A percentile compares a stretch with the other conserved stretches of the same genome.
Evolutionary conservation across 2,113 vertebrate genomes (phyloP).

Genomic region (Neotoma lepida): DNA sequence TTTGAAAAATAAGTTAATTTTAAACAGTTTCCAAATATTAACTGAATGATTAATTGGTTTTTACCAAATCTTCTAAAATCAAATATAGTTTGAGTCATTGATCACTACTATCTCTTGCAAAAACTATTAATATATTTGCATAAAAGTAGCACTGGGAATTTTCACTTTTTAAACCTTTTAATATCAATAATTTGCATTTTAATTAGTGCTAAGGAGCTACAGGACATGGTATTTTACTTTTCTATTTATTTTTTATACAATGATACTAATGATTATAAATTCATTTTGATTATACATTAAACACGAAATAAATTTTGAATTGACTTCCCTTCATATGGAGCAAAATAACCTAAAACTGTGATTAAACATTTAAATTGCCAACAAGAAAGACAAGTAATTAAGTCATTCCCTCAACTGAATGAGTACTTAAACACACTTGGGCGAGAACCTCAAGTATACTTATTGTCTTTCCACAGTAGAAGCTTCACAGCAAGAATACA

Average conservation of each 20-base stretch:
- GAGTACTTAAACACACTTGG: neutral
- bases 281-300: neutral
- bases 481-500: neutral
- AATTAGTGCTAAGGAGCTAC: neutral
- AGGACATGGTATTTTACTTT: neutral
- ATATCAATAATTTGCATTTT: constrained; percentile 6
- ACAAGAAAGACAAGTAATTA: neutral
- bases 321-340: neutral
- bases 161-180: neutral
- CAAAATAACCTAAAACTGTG: neutral
- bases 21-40: constrained; percentile 1
- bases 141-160: neutral
- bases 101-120: neutral
- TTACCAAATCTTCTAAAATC: neutral
- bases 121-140: neutral
- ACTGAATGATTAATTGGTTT: neutral
- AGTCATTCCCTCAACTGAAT: neutral
- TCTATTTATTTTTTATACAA: neutral
- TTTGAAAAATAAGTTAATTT: neutral
- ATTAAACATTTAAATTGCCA: constrained; percentile 4
- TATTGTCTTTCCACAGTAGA: neutral
- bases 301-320: neutral
- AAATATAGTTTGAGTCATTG: neutral
- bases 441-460: neutral
- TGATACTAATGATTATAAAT: neutral